Conservation (phyloP, 2,797 vertebrate species). For the Erethizon dorsatum region DNA sequence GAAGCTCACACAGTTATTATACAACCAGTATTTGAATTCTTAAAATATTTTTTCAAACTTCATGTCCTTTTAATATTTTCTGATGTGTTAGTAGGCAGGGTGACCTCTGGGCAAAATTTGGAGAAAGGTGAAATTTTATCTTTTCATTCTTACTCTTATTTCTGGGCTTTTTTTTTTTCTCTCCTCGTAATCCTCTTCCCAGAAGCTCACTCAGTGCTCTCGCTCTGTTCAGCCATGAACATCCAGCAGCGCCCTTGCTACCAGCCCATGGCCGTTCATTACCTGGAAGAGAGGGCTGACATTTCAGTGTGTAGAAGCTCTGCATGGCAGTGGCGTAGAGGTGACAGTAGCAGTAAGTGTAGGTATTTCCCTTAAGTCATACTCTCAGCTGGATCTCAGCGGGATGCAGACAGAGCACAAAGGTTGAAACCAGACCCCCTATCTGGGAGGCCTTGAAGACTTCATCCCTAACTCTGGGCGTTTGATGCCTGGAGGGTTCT, state of each 20-base stretch:
- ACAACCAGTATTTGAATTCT: background rate
- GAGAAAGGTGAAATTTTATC: background rate
- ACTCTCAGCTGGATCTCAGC: background rate
- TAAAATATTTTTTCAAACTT: slow-evolving; percentile 34
- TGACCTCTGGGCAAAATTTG: background rate
- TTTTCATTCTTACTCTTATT: background rate
- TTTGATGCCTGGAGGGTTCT: background rate
- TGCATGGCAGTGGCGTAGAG: no score
- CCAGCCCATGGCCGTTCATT: background rate
- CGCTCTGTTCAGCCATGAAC: background rate
- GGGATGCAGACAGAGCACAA: background rate
- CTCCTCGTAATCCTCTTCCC: background rate
- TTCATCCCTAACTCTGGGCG: background rate
- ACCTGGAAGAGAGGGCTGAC: background rate
- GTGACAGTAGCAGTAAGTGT: background rate
- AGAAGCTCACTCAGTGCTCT: background rate
- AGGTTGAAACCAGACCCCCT: background rate
- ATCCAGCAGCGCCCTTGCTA: background rate
- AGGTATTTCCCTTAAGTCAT: background rate
- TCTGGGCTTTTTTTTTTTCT: background rate
- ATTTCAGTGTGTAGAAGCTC: background rate
- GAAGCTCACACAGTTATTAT: background rate
- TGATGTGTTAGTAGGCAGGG: background rate
- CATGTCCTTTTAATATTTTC: slow-evolving; percentile 32
- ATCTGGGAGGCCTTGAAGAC: background rate